Conservation (phyloP, 2,888 invertebrate species). For the Philopedon plagiatum region DNA sequence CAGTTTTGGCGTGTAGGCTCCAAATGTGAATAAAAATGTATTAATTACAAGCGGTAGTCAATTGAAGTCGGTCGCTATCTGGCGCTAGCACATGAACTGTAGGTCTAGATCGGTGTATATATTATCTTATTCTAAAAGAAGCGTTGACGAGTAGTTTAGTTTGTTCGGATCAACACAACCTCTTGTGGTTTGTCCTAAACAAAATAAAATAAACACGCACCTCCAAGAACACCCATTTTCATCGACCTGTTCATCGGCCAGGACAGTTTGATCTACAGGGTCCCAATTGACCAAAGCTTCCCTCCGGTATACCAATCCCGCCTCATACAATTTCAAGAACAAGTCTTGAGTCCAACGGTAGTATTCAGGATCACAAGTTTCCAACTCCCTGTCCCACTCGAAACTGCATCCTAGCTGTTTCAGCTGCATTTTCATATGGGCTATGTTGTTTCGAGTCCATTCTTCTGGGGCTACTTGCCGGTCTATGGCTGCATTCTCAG, state of each 20-base stretch:
- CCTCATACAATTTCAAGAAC: slow-evolving; percentile 89
- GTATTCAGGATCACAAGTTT: slow-evolving; percentile 90
- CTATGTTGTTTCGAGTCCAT: slow-evolving; percentile 93
- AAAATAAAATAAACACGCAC: neutral
- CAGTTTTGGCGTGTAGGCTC: too few relatives aligned
- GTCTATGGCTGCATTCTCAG: slow-evolving; percentile 98
- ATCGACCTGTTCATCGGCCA: slow-evolving; percentile 97
- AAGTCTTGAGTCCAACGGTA: slow-evolving; percentile 97
- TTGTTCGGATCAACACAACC: too few relatives aligned
- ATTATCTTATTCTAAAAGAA: too few relatives aligned
- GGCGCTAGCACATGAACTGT: too few relatives aligned
- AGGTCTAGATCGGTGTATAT: too few relatives aligned
- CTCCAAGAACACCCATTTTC: slow-evolving; percentile 90
- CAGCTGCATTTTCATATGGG: slow-evolving; percentile 86
- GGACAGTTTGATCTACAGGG: slow-evolving; percentile 95
- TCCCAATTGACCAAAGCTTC: slow-evolving; percentile 98
- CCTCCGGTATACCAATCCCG: slow-evolving; percentile 89
- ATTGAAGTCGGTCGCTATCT: too few relatives aligned
- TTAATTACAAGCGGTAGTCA: too few relatives aligned
- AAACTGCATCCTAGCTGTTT: slow-evolving; percentile 84
- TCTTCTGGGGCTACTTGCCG: slow-evolving; percentile 81
- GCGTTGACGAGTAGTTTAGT: too few relatives aligned
- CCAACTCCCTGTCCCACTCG: slow-evolving; percentile 93
- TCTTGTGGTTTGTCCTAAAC: too few relatives aligned
- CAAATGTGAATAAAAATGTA: too few relatives aligned